Conservation (phyloP, 2,797 vertebrate genomes). For the Periophthalmus magnuspinnatus region DNA sequence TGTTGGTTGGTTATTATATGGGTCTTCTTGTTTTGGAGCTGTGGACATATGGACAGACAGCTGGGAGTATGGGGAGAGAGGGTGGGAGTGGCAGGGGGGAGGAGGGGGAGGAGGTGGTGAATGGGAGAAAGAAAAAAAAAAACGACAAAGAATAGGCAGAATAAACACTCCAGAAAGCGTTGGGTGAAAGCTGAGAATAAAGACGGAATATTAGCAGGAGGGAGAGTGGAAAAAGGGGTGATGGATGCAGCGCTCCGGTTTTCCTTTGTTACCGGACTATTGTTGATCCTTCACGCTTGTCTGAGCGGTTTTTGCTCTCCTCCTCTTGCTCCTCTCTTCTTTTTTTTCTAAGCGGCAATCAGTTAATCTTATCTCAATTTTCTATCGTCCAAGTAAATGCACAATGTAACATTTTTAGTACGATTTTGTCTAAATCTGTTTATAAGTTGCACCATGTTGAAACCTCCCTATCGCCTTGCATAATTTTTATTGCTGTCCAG, state of each 20-base stretch:
- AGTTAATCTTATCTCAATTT: neutral
- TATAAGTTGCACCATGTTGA: constrained; percentile 8
- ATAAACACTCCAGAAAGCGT: neutral
- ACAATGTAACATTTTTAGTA: neutral
- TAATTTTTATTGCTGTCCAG: neutral
- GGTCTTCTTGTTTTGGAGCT: constrained; percentile 50
- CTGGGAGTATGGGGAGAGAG: constrained; percentile 45
- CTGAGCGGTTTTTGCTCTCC: constrained; percentile 62
- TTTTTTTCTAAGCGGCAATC: constrained; percentile 20
- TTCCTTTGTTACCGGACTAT: constrained; percentile 82
- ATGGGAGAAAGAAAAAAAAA: constrained; percentile 10
- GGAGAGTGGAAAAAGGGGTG: constrained; percentile 43
- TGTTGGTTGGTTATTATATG: neutral
- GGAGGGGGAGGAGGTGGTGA: constrained; percentile 15
- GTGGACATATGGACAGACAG: constrained; percentile 55
- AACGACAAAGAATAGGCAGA: neutral
- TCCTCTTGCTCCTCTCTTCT: constrained; percentile 37
- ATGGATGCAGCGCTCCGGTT: constrained; percentile 63
- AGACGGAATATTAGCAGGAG: constrained; percentile 35
- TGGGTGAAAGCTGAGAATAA: constrained; percentile 45
- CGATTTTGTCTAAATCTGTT: neutral
- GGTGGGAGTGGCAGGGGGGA: constrained; percentile 49
- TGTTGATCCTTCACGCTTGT: constrained; percentile 85
- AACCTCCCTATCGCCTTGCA: constrained; percentile 2
- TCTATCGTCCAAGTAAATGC: neutral